Percentiles rank a stretch among this genome's conserved stretches.
Conservation (phyloP, 2,113 vertebrate genomes). For the Prionailurus viverrinus region DNA sequence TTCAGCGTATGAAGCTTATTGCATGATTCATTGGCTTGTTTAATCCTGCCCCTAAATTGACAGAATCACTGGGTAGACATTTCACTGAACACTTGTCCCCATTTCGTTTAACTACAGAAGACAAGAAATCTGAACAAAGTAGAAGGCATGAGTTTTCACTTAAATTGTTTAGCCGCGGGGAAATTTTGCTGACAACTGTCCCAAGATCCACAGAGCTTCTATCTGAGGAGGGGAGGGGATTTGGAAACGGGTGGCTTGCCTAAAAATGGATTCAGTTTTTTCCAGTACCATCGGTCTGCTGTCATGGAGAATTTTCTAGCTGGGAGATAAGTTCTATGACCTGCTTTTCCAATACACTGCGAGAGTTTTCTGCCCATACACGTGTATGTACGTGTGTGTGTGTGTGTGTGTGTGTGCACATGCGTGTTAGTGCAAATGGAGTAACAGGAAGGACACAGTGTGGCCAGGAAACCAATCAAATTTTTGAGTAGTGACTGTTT, state of each 20-base stretch:
- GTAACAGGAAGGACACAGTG: not conserved
- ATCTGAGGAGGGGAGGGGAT: not conserved
- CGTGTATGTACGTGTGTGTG: accelerated
- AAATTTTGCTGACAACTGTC: constrained; percentile 79
- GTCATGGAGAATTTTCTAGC: constrained; percentile 60
- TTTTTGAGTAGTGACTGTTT: not conserved
- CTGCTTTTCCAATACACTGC: constrained; percentile 11
- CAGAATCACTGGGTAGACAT: constrained; percentile 41
- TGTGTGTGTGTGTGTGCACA: not conserved
- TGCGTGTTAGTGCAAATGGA: not conserved
- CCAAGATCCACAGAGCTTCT: constrained; percentile 10
- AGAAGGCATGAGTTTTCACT: constrained; percentile 74
- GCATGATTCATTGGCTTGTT: constrained; percentile 29
- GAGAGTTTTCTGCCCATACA: not conserved
- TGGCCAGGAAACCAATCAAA: not conserved
- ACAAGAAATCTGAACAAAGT: constrained; percentile 71
- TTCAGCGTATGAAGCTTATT: not conserved
- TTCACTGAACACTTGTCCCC: not conserved
- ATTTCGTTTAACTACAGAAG: constrained; percentile 60
- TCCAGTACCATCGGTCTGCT: constrained; percentile 57
- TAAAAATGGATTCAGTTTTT: constrained; percentile 54
- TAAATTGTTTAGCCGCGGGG: constrained; percentile 64
- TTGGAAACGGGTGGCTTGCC: constrained; percentile 46
- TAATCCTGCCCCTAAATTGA: constrained; percentile 54
- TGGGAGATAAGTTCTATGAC: constrained; percentile 66